These are phyloP conservation scores for Gouania willdenowi DNA, from an alignment of 2,797 vertebrate species.

Conservation along the genomic window DNA sequence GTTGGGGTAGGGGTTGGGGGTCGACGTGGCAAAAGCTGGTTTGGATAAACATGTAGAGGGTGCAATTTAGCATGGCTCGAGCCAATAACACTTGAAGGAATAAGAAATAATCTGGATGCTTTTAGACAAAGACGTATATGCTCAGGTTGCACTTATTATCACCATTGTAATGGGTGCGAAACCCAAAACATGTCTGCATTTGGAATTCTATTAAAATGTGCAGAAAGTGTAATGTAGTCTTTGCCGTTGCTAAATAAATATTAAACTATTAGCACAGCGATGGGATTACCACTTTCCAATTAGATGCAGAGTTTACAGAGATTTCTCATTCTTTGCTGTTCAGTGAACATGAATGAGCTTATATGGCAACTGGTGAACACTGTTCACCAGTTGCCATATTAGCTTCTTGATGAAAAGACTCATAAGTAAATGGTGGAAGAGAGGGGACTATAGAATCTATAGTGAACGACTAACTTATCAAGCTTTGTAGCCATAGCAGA, in stretches of 20 bases:
- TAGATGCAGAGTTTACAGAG: conserved; percentile 37
- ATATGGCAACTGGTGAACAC: conserved; percentile 45
- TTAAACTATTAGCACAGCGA: conserved; percentile 25
- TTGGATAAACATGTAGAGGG: conserved; percentile 54
- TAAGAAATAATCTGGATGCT: conserved; percentile 5
- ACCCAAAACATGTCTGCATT: conserved; percentile 1
- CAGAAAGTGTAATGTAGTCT: conserved; percentile 10
- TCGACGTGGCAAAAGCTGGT: conserved; percentile 20
- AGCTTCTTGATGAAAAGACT: conserved; percentile 47
- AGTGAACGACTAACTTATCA: conserved; percentile 19
- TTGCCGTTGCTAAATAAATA: conserved; percentile 13
- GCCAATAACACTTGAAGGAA: conserved; percentile 25
- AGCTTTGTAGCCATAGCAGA: conserved; percentile 11
- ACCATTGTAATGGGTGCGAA: conserved; percentile 1
- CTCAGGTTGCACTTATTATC: conserved; percentile 23
- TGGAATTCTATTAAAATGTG: conserved; percentile 16
- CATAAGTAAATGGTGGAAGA: conserved; percentile 25
- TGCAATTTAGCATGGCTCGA: conserved; percentile 17
- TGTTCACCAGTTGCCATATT: conserved; percentile 47
- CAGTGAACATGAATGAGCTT: conserved; percentile 50
- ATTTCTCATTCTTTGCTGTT: conserved; percentile 39
- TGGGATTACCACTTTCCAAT: conserved; percentile 34
- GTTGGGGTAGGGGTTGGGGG: too few species aligned
- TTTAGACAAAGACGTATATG: conserved; percentile 5
- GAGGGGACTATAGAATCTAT: not conserved